phyloP scores from a whole-genome alignment of 2,888 invertebrate species.

The Cheilosia variabilis region DNA sequence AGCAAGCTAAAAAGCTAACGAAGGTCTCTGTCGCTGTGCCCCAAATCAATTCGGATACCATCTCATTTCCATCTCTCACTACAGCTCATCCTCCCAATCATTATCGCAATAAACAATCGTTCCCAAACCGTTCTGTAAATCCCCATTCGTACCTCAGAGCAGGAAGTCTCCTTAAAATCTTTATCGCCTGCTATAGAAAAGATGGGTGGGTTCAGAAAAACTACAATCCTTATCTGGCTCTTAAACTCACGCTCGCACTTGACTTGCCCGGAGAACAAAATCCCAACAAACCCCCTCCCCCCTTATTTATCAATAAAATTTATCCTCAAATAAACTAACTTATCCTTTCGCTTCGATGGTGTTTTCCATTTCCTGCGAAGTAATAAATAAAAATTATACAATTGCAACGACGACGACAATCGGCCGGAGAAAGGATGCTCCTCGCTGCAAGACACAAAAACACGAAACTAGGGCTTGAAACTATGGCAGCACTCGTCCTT shows the following conservation, averaged over 20 bases:
- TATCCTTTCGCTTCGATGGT: slow-evolving; percentile 68
- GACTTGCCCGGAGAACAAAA: not conserved
- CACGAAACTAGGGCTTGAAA: slow-evolving; percentile 4
- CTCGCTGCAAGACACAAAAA: not conserved
- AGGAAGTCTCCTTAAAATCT: slow-evolving; percentile 48
- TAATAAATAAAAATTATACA: slow-evolving; percentile 73
- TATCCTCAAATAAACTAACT: slow-evolving; percentile 73
- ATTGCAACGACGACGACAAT: slow-evolving; percentile 57
- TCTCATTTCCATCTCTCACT: not conserved
- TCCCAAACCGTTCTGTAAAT: slow-evolving; percentile 41
- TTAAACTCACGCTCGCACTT: slow-evolving; percentile 39
- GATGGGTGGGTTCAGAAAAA: slow-evolving; percentile 27
- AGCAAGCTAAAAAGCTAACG: too few species aligned
- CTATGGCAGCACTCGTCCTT: not conserved
- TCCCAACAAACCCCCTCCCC: not conserved
- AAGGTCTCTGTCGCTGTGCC: not conserved
- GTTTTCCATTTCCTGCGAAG: slow-evolving; percentile 64
- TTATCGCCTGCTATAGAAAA: slow-evolving; percentile 18
- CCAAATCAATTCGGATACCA: not conserved
- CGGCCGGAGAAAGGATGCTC: slow-evolving; percentile 45
- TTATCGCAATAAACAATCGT: slow-evolving; percentile 57
- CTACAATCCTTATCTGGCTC: slow-evolving; percentile 64
- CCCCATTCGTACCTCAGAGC: slow-evolving; percentile 44
- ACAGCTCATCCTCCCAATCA: slow-evolving; percentile 21
- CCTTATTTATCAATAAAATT: slow-evolving; percentile 73